phyloP scores from a whole-genome alignment of 2,888 invertebrate species.

The Amiota mariae region DNA sequence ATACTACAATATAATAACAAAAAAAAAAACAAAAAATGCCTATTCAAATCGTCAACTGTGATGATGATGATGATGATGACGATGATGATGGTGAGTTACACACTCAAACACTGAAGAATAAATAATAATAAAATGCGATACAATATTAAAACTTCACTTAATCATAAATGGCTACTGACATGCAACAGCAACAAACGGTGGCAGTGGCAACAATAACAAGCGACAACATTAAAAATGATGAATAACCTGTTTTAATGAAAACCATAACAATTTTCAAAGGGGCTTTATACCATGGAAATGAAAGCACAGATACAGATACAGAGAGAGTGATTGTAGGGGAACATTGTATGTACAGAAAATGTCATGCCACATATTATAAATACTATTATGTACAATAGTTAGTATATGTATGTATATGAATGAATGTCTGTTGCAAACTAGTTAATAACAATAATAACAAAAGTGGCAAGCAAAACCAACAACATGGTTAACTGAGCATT shows the following conservation, averaged over 20 bases:
- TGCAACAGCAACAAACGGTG: constrained; percentile 42
- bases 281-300: not conserved
- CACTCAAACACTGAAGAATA: not conserved
- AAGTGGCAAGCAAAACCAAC: constrained; percentile 48
- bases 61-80: not conserved
- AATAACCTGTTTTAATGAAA: constrained; percentile 38
- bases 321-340: not conserved
- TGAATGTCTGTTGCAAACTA: constrained; percentile 60
- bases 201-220: constrained; percentile 12
- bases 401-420: not conserved
- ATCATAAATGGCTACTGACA: constrained; percentile 66
- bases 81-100: too few species aligned
- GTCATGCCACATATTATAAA: not conserved
- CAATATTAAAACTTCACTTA: constrained; percentile 64
- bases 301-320: too few species aligned
- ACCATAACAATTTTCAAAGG: constrained; percentile 34
- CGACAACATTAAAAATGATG: constrained; percentile 31
- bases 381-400: constrained; percentile 2
- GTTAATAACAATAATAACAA: constrained; percentile 56
- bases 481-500: constrained; percentile 1
- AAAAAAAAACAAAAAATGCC: not conserved
- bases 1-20: too few species aligned
- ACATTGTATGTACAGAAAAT: too few species aligned
- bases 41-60: constrained; percentile 25
- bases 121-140: constrained; percentile 45